Percentiles rank a stretch among this genome's conserved stretches.
These are phyloP conservation scores for Penelope pileata DNA, from an alignment of 2,113 vertebrate species.

Conservation along the genomic window DNA sequence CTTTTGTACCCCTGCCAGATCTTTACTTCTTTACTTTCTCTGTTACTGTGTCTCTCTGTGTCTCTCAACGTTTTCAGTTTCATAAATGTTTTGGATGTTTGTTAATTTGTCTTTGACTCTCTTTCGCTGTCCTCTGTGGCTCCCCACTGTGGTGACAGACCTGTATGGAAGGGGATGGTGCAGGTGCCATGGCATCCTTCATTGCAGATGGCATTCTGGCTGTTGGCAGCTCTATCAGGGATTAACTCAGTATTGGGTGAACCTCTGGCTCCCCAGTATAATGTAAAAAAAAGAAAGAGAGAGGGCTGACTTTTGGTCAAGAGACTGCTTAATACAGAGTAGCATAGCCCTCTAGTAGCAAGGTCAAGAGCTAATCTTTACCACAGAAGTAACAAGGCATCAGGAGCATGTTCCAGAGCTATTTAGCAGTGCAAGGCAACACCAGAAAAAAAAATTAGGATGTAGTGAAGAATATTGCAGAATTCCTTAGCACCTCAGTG, in stretches of 20 bases:
- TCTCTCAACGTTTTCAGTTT: neutral
- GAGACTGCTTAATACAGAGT: neutral
- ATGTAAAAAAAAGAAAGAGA: neutral
- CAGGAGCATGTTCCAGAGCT: neutral
- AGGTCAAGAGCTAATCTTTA: neutral
- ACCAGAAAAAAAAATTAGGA: neutral
- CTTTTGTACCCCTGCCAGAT: neutral
- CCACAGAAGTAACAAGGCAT: neutral
- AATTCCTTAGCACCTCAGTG: neutral
- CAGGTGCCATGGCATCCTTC: neutral
- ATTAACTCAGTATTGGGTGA: accelerated
- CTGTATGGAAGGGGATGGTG: neutral
- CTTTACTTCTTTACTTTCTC: neutral
- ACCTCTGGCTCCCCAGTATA: neutral
- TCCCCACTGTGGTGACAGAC: neutral
- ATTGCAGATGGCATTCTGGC: neutral
- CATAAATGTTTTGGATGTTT: neutral
- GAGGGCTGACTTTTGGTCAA: neutral
- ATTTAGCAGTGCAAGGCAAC: neutral
- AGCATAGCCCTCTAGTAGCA: neutral
- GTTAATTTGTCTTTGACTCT: neutral
- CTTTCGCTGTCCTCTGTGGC: neutral
- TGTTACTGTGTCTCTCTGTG: neutral
- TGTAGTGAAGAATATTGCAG: neutral
- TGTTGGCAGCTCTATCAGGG: neutral